These are phyloP conservation scores for Hirtodrosophila alboralis DNA, from an alignment of 2,888 invertebrate species.

Conservation along the genomic window DNA sequence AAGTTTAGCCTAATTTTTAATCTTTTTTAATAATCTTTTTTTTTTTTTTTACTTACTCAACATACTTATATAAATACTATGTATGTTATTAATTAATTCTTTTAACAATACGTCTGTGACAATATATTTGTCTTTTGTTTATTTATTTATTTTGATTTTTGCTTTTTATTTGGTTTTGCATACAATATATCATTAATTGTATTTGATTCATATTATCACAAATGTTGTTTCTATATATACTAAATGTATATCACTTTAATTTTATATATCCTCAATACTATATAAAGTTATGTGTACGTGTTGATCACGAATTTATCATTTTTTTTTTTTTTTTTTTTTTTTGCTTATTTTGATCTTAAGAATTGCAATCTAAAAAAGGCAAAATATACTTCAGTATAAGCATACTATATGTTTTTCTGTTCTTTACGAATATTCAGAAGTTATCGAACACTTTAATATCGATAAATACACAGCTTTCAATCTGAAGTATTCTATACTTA, in stretches of 20 bases:
- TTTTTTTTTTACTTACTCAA: constrained; percentile 17
- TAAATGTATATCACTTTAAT: not conserved
- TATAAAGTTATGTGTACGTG: too few relatives aligned
- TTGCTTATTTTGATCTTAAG: too few relatives aligned
- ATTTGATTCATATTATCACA: constrained; percentile 1
- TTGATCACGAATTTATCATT: too few relatives aligned
- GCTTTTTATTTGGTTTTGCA: not conserved
- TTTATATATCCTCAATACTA: not conserved
- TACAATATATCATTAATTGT: constrained; percentile 20
- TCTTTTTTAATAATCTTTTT: constrained; percentile 11
- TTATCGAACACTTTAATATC: too few relatives aligned
- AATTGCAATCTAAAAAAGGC: too few relatives aligned
- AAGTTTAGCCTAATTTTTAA: constrained; percentile 14
- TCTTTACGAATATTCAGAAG: too few relatives aligned
- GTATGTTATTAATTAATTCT: constrained; percentile 26
- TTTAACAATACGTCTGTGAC: constrained; percentile 33
- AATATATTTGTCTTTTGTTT: constrained; percentile 5
- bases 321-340: too few relatives aligned
- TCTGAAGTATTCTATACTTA: too few relatives aligned
- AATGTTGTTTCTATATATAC: constrained; percentile 18
- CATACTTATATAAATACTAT: constrained; percentile 35
- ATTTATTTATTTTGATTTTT: not conserved
- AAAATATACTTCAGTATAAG: too few relatives aligned
- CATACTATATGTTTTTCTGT: too few relatives aligned
- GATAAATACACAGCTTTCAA: too few relatives aligned